A percentile compares a stretch with the other conserved stretches of the same genome.
Conservation (phyloP, 2,113 vertebrate species). For the Hemibagrus wyckioides region DNA sequence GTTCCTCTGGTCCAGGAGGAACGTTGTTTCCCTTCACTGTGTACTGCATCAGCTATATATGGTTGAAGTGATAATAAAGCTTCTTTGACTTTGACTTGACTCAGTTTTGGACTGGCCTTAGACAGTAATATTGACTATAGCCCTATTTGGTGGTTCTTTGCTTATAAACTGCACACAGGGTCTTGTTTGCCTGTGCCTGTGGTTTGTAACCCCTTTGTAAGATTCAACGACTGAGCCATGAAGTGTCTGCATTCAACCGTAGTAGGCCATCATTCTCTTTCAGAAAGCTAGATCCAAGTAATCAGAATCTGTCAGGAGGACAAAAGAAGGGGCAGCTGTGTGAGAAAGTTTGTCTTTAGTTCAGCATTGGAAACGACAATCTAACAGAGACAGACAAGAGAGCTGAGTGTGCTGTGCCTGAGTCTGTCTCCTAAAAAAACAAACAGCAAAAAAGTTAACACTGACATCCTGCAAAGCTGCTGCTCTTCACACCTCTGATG, state of each 20-base stretch:
- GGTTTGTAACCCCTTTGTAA: background rate
- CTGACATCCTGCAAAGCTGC: background rate
- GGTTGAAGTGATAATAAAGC: too few relatives aligned
- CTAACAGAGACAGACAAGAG: background rate
- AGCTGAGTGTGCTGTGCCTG: background rate
- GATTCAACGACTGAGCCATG: background rate
- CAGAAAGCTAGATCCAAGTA: background rate
- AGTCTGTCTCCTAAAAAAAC: background rate
- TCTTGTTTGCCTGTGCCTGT: background rate
- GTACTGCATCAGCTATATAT: too few relatives aligned
- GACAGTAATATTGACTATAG: background rate
- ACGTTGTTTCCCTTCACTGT: too few relatives aligned
- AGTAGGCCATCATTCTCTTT: background rate
- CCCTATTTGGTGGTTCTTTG: background rate
- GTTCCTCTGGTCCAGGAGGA: too few relatives aligned
- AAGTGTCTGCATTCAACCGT: background rate
- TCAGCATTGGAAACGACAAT: background rate
- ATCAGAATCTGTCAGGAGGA: background rate
- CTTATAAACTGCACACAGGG: background rate
- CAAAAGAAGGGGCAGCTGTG: background rate
- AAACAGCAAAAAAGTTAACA: background rate
- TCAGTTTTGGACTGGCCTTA: too few relatives aligned
- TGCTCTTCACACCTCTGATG: background rate
- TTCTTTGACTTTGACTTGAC: too few relatives aligned
- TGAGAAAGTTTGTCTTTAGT: background rate